Evolutionary conservation across 2,888 invertebrate genomes (phyloP).

Genomic region (Thymelicus acteon): DNA sequence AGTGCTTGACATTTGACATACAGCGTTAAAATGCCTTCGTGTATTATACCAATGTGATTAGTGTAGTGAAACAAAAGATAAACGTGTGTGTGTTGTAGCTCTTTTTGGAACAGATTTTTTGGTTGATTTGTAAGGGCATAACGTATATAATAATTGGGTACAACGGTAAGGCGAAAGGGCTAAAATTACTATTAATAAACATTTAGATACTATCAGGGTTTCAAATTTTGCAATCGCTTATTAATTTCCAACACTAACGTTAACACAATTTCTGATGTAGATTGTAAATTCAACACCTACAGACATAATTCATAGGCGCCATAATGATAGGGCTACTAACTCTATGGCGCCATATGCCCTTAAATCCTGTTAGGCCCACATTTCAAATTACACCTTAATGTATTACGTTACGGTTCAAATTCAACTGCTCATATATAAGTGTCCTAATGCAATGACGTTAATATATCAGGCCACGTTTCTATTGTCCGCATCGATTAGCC

Average conservation of each 20-base stretch:
- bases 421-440: slow-evolving; percentile 23
- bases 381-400: slow-evolving; percentile 31
- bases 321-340: slow-evolving; percentile 41
- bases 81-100: too few species aligned
- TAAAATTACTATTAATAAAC: background rate
- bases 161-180: background rate
- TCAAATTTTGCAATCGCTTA: slow-evolving; percentile 31
- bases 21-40: too few species aligned
- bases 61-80: too few species aligned
- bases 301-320: slow-evolving; percentile 41
- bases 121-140: too few species aligned
- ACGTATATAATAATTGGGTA: too few species aligned
- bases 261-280: slow-evolving; percentile 40
- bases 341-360: slow-evolving; percentile 38
- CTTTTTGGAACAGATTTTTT: too few species aligned
- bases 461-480: slow-evolving; percentile 43
- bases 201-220: background rate
- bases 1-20: too few species aligned
- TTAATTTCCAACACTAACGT: slow-evolving; percentile 37
- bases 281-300: slow-evolving; percentile 44
- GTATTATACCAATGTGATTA: too few species aligned
- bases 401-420: slow-evolving; percentile 39
- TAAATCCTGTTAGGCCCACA: slow-evolving; percentile 34
- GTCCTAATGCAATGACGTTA: slow-evolving; percentile 29
- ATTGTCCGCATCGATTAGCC: slow-evolving; percentile 58